Evolutionary conservation across 2,888 invertebrate species (phyloP).

Genomic region (Caenorhabditis becei): DNA sequence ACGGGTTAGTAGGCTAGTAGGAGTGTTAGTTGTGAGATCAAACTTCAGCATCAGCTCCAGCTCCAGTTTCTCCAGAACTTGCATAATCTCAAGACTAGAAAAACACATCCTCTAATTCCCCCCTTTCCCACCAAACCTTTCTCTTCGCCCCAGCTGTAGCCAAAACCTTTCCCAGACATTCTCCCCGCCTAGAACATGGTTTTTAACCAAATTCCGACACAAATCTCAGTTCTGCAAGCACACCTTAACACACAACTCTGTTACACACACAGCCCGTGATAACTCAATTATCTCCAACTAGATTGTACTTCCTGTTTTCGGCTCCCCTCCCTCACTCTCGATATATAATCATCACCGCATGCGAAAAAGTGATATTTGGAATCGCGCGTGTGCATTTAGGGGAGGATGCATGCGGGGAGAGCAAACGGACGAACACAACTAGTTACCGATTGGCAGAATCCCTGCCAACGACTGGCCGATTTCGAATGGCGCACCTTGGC

Average conservation of each 20-base stretch:
- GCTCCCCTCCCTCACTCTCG: slow-evolving; percentile 1
- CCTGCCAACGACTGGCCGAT: slow-evolving; percentile 51
- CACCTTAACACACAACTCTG: not conserved
- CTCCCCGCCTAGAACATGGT: too few relatives aligned
- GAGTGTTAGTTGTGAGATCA: too few relatives aligned
- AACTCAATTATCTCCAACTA: slow-evolving; percentile 4
- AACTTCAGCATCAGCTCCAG: too few relatives aligned
- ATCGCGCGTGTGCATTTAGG: not conserved
- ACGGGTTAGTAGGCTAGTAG: too few relatives aligned
- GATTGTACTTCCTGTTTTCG: slow-evolving; percentile 12
- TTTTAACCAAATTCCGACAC: not conserved
- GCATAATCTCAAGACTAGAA: too few relatives aligned
- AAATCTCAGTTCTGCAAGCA: not conserved
- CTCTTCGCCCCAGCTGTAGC: too few relatives aligned
- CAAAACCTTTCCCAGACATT: too few relatives aligned
- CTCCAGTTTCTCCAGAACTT: too few relatives aligned
- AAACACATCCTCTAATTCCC: too few relatives aligned
- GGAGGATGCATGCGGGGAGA: slow-evolving; percentile 17
- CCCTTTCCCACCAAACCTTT: too few relatives aligned
- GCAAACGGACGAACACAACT: slow-evolving; percentile 22
- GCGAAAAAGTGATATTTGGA: slow-evolving; percentile 12
- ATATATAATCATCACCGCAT: not conserved
- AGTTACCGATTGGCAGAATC: slow-evolving; percentile 44
- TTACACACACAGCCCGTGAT: not conserved
- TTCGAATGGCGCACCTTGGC: slow-evolving; percentile 54